phyloP scores from a whole-genome alignment of 2,888 invertebrate species.

The Apoda limacodes region DNA sequence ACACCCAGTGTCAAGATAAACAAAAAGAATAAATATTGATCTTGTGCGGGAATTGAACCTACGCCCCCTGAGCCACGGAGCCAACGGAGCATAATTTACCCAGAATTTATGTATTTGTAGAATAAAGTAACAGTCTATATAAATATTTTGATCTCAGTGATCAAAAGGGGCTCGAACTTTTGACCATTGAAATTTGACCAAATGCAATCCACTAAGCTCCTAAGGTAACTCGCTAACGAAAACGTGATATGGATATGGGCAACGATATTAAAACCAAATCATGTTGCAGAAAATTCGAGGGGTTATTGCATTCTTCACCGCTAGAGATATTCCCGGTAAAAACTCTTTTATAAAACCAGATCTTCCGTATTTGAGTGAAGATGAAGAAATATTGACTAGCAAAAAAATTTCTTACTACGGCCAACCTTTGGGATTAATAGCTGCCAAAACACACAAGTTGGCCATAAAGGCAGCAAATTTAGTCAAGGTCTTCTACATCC shows the following conservation, averaged over 20 bases:
- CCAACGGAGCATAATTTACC: no score
- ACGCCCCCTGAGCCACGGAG: no score
- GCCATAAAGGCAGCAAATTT: constrained; percentile 36
- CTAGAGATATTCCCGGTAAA: constrained; percentile 77
- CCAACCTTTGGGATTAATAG: constrained; percentile 81
- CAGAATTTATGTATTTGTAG: no score
- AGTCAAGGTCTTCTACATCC: constrained; percentile 68
- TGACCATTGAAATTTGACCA: no score
- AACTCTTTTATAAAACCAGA: constrained; percentile 67
- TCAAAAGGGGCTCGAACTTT: no score
- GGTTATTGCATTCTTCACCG: constrained; percentile 73
- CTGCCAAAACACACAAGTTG: constrained; percentile 70
- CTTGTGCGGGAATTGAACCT: no score
- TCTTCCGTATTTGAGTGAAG: constrained; percentile 37
- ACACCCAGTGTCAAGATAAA: no score
- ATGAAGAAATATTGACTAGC: constrained; percentile 66
- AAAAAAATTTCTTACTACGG: constrained; percentile 72
- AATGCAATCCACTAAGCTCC: no score
- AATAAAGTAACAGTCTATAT: no score
- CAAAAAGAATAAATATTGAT: no score
- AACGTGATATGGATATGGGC: not conserved
- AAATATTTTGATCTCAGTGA: no score
- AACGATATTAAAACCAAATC: no score
- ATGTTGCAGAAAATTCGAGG: constrained; percentile 74
- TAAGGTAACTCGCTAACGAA: not conserved